These are phyloP conservation scores for Neotragus pygmaeus DNA, from an alignment of 2,113 vertebrate species.

Conservation along the genomic window DNA sequence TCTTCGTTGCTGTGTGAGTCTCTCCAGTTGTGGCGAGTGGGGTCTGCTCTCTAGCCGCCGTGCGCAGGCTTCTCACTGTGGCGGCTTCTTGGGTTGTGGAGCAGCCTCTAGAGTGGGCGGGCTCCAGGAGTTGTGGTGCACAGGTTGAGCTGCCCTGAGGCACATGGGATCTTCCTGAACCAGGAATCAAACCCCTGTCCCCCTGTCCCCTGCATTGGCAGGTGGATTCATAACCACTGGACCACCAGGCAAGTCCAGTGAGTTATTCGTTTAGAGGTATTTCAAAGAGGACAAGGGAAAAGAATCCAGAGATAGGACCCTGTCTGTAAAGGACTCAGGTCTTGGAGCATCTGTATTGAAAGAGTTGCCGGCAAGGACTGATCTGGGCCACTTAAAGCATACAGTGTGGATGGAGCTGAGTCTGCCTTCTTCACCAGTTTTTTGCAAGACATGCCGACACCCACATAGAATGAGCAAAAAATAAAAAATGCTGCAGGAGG, in stretches of 20 bases:
- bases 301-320: neutral
- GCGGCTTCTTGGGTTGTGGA: accelerated
- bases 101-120: neutral
- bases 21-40: neutral
- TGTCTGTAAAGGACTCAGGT: neutral
- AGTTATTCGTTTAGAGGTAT: neutral
- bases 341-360: neutral
- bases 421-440: neutral
- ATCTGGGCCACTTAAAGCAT: neutral
- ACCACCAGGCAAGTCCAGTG: neutral
- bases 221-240: neutral
- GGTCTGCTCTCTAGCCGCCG: accelerated
- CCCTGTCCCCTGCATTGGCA: neutral
- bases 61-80: accelerated
- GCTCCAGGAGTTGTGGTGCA: neutral
- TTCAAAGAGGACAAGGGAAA: neutral
- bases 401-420: neutral
- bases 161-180: neutral
- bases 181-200: neutral
- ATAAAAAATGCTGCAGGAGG: neutral
- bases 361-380: neutral
- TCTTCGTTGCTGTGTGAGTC: neutral
- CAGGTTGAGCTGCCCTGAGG: neutral
- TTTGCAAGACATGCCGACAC: neutral
- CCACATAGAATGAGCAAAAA: neutral